These are phyloP conservation scores for Drosophila mayaguana DNA, from an alignment of 2,888 invertebrate species.

Conservation along the genomic window DNA sequence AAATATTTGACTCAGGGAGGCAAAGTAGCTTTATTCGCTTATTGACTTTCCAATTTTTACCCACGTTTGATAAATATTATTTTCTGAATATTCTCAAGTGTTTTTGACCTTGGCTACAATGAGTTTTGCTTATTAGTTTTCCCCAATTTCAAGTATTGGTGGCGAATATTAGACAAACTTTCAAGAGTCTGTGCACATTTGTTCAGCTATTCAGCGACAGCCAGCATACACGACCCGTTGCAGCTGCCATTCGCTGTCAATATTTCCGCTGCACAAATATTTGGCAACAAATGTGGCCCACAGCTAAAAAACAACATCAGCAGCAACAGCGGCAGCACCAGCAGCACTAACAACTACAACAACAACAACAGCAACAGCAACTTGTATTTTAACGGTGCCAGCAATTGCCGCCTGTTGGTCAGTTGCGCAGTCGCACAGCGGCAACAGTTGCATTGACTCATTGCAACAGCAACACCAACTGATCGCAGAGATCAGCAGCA, in stretches of 20 bases:
- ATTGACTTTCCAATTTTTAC: background rate
- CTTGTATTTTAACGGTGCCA: slow-evolving; percentile 18
- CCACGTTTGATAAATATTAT: background rate
- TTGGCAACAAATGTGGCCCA: slow-evolving; percentile 57
- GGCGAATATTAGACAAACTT: slow-evolving; percentile 13
- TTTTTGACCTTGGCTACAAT: slow-evolving; percentile 30
- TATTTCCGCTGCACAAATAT: slow-evolving; percentile 68
- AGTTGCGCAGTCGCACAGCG: slow-evolving; percentile 56
- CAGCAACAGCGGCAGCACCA: slow-evolving; percentile 8
- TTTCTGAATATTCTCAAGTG: slow-evolving; percentile 7
- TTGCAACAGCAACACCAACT: slow-evolving; percentile 50
- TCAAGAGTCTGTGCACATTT: slow-evolving; percentile 15
- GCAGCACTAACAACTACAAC: background rate
- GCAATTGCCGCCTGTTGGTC: slow-evolving; percentile 39
- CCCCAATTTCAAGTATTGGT: background rate
- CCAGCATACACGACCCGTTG: slow-evolving; percentile 11
- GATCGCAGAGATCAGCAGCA: slow-evolving; percentile 29
- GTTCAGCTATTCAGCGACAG: slow-evolving; percentile 19
- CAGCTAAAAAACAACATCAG: slow-evolving; percentile 13
- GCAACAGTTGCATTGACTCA: slow-evolving; percentile 51
- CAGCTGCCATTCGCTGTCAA: slow-evolving; percentile 34
- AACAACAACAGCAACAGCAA: background rate
- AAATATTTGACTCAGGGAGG: too few species aligned
- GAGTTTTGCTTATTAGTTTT: slow-evolving; percentile 13
- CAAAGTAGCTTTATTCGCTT: background rate